phyloP scores from a whole-genome alignment of 2,888 invertebrate species.

The Synanthedon myopaeformis region DNA sequence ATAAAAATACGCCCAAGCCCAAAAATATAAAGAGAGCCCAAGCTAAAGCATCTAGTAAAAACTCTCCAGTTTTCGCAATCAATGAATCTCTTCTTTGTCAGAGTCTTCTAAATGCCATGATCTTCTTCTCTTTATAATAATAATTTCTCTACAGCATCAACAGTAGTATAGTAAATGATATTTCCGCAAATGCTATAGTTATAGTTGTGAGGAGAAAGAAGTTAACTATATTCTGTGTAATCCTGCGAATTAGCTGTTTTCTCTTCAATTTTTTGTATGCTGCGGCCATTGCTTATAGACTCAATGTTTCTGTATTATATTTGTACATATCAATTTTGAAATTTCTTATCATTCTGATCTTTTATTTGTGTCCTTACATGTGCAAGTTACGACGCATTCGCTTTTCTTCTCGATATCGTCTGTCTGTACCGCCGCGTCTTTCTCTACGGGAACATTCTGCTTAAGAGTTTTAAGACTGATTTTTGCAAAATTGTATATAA shows the following conservation, averaged over 20 bases:
- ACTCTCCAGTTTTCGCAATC: constrained; percentile 15
- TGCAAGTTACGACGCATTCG: constrained; percentile 31
- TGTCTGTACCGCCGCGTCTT: constrained; percentile 13
- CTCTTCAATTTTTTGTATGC: constrained; percentile 27
- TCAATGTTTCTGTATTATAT: not conserved
- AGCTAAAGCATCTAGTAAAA: constrained; percentile 21
- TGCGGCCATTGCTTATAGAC: constrained; percentile 20
- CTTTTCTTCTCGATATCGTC: constrained; percentile 17
- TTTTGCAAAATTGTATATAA: constrained; percentile 24
- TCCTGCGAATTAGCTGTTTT: constrained; percentile 22
- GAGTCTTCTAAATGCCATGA: constrained; percentile 26
- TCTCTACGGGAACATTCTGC: constrained; percentile 3
- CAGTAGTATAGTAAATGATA: constrained; percentile 27
- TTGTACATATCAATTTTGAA: not conserved
- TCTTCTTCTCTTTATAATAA: too few relatives aligned
- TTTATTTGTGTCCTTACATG: constrained; percentile 12
- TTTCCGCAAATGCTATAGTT: constrained; percentile 41
- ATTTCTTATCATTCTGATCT: not conserved
- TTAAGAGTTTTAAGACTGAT: constrained; percentile 5
- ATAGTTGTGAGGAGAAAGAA: constrained; percentile 36
- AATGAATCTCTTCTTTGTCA: constrained; percentile 27
- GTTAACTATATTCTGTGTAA: constrained; percentile 34
- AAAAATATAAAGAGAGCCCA: constrained; percentile 32
- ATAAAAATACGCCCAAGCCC: constrained; percentile 36
- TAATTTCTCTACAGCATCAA: constrained; percentile 21